These are phyloP conservation scores for Aplochiton taeniatus DNA, from an alignment of 2,797 vertebrate genomes.

Conservation along the genomic window DNA sequence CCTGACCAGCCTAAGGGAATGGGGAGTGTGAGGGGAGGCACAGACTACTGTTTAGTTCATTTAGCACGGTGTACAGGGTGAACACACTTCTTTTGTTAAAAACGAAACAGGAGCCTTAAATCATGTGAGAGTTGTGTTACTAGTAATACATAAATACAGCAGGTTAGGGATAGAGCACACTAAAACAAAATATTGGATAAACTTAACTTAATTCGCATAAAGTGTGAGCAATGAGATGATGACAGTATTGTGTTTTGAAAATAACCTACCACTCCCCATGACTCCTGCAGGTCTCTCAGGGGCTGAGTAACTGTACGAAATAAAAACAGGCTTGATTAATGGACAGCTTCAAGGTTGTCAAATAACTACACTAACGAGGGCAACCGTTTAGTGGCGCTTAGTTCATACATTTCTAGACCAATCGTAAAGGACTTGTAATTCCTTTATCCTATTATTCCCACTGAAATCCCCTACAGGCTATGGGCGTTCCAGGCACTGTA, in stretches of 20 bases:
- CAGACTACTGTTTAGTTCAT: conserved; percentile 31
- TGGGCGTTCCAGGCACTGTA: background rate
- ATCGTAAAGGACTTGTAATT: no score
- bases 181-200: no score
- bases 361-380: no score
- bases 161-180: no score
- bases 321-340: background rate
- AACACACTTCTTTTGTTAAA: conserved; percentile 1
- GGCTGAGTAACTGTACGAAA: conserved; percentile 4
- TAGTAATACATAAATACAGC: no score
- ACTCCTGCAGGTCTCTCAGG: conserved; percentile 38
- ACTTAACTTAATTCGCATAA: no score
- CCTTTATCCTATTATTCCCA: background rate
- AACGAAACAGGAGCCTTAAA: no score
- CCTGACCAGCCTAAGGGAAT: conserved; percentile 13
- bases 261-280: conserved; percentile 48
- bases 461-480: background rate
- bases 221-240: background rate
- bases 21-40: conserved; percentile 9
- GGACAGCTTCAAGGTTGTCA: no score
- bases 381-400: no score
- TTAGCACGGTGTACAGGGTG: conserved; percentile 11
- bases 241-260: background rate
- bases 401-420: no score
- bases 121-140: no score